Evolutionary conservation across 1,140 invertebrate species (phyloP), one percentile per base, ranked within the genome.

Genomic region (Drosophila paulistorum): DNA sequence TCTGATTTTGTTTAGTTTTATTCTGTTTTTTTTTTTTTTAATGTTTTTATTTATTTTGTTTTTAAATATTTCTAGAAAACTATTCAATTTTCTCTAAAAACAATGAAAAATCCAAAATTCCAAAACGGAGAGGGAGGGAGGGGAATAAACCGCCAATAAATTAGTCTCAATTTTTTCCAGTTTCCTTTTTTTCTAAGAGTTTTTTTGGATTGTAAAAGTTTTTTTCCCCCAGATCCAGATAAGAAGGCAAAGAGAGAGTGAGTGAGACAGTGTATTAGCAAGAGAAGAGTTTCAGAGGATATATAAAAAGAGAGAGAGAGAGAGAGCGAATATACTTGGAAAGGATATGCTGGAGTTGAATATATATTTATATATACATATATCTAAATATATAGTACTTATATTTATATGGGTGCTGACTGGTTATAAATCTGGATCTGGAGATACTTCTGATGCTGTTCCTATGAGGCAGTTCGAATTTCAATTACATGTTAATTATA

Each of bases 71-170:
- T 23, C 45, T 51, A 51, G 45, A 51, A 51, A 51, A 51, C 45
- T 51, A 51, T 51, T 51, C 20, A 51, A 51, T 51, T 51, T 51
- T 51, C 45, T 51, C 45, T 51, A 51, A 51, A 51, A 51, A 51
- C 45, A 51, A 51, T 5, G 17, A 51, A 51, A 51, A 51, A 39
- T 39, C 37, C 37, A 5, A 39, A 51, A 51, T 51, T 51, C 45
- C 45, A 51, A 23, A 4, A 51, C 17, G 17, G 6, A 9, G 45
- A 48, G 5, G 7, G 45, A n/a, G 17, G 17, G 20, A 20, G 6
- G 17, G 45, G 45, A 14, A 10, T 23, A 51, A 51, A 51, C 45
- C 45, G 45, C 45, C 45, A 51, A 51, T 51, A 51, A 51, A 51
- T 51, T 23, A 51, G 45, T 51, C 45, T 51, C 45, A 51, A 51